Evolutionary conservation across 2,797 vertebrate genomes (phyloP).

Genomic region (Hirundo rustica): DNA sequence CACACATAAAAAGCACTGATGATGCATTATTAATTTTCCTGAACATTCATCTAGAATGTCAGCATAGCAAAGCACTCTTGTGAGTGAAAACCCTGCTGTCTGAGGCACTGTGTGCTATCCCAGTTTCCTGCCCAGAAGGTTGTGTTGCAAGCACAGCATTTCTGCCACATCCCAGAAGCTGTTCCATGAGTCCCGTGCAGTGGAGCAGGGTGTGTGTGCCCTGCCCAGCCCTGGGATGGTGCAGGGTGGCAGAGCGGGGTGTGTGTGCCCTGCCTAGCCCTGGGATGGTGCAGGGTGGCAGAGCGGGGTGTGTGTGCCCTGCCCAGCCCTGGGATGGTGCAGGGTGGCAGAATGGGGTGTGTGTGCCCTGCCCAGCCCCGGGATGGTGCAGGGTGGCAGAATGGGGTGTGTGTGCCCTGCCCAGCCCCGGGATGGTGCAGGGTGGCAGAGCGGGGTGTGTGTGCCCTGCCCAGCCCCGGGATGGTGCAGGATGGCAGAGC

Average conservation of each 20-base stretch:
- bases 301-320: neutral
- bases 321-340: neutral
- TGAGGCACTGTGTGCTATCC: neutral
- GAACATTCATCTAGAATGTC: neutral
- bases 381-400: neutral
- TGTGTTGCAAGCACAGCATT: rapidly evolving
- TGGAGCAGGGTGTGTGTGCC: neutral
- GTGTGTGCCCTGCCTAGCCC: neutral
- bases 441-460: neutral
- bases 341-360: neutral
- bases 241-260: neutral
- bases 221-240: neutral
- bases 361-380: neutral
- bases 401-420: neutral
- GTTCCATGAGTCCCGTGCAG: rapidly evolving
- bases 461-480: neutral
- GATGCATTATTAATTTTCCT: neutral
- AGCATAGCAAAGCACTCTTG: neutral
- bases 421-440: neutral
- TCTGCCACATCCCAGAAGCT: neutral
- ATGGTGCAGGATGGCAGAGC: no score
- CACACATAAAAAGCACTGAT: neutral
- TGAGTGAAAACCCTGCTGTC: neutral
- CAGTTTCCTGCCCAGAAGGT: neutral
- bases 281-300: neutral